Evolutionary conservation across 2,113 vertebrate genomes (phyloP).

Genomic region (Hepsetus odoe): DNA sequence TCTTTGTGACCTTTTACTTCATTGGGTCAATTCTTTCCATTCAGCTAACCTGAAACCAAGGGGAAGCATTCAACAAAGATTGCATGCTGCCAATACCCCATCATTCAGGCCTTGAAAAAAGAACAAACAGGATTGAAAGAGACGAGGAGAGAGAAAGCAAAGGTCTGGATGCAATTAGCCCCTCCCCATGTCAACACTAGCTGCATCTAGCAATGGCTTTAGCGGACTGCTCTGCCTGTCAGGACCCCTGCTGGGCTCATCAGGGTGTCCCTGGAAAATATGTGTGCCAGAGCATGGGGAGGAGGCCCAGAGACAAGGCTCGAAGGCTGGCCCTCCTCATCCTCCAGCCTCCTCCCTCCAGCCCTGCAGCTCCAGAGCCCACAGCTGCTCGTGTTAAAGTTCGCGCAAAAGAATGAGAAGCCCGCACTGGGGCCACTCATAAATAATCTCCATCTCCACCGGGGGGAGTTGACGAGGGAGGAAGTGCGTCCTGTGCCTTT

Average conservation of each 20-base stretch:
- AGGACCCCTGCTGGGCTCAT: conserved; percentile 80
- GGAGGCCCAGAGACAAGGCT: conserved; percentile 43
- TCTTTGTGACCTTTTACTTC: conserved; percentile 24
- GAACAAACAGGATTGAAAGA: conserved; percentile 27
- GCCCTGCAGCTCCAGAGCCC: conserved; percentile 58
- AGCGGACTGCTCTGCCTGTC: conserved; percentile 79
- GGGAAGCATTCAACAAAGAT: conserved; percentile 70
- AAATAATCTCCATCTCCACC: conserved; percentile 56
- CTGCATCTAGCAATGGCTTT: conserved; percentile 71
- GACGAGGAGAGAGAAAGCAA: conserved; percentile 45
- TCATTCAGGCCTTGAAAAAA: conserved; percentile 72
- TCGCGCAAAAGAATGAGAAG: conserved; percentile 57
- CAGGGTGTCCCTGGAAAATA: conserved; percentile 73
- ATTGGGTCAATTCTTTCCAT: conserved; percentile 33
- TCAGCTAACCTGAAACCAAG: conserved; percentile 11
- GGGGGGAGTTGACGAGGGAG: conserved; percentile 57
- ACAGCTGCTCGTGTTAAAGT: conserved; percentile 62
- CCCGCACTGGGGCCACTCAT: conserved; percentile 35
- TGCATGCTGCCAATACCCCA: conserved; percentile 76
- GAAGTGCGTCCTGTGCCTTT: conserved; percentile 24
- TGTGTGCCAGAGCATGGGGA: conserved; percentile 67
- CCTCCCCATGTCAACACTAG: conserved; percentile 76
- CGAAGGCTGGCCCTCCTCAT: conserved; percentile 24
- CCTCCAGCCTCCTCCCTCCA: conserved; percentile 53
- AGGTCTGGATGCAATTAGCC: conserved; percentile 87